These are phyloP conservation scores for Heterodera schachtii DNA, from an alignment of 1,140 invertebrate genomes.

Conservation along the genomic window DNA sequence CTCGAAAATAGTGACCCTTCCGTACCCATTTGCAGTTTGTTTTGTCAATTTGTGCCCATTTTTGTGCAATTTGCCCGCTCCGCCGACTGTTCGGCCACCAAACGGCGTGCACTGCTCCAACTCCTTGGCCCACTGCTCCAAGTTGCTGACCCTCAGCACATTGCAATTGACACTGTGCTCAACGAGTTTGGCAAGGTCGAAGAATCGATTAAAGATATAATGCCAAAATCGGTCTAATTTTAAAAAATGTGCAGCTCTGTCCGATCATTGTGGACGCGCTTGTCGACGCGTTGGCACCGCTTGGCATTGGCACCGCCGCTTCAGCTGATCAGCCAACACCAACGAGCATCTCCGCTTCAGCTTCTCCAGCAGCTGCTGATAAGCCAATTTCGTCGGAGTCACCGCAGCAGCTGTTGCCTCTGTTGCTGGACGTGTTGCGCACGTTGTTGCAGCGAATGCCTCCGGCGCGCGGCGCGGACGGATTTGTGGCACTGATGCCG, in stretches of 20 bases:
- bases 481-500: not conserved
- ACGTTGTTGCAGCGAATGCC: not conserved
- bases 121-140: not conserved
- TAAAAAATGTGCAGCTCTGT: not conserved
- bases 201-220: no score
- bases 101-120: not conserved
- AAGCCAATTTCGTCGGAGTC: not conserved
- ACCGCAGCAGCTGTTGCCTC: not conserved
- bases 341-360: no score
- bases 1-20: not conserved
- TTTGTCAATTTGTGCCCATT: conserved; percentile 8
- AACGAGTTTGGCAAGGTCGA: not conserved
- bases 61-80: not conserved
- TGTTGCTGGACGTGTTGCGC: conserved; percentile 8
- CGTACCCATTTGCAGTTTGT: not conserved
- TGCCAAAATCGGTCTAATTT: no score
- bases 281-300: not conserved
- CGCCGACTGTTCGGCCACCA: not conserved
- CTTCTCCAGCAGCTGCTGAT: no score
- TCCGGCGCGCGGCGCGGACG: not conserved
- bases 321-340: not conserved
- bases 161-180: not conserved
- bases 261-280: conserved; percentile 6
- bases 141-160: not conserved
- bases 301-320: not conserved